These are phyloP conservation scores for Ciona savignyi DNA, from an alignment of 23 tunicate species.

Conservation along the genomic window DNA sequence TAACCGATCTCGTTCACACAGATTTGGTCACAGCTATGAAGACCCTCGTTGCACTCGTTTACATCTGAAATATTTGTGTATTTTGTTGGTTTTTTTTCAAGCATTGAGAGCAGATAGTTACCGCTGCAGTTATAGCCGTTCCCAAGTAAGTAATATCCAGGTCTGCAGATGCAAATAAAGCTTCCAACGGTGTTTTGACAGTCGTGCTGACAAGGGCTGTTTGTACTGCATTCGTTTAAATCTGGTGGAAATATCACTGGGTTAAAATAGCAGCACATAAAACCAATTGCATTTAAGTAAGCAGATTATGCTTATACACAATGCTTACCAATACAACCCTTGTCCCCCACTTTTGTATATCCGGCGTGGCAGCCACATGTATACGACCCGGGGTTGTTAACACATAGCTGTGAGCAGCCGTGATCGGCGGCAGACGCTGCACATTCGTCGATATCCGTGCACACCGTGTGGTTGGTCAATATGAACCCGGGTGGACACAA, in stretches of 20 bases:
- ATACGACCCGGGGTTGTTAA: slow-evolving; percentile 71
- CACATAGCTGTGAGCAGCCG: slow-evolving; percentile 60
- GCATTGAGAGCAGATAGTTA: not conserved
- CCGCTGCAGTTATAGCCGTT: slow-evolving; percentile 51
- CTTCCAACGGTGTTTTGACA: slow-evolving; percentile 52
- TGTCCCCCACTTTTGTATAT: slow-evolving; percentile 3
- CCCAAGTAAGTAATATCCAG: slow-evolving; percentile 41
- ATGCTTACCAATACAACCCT: slow-evolving; percentile 38
- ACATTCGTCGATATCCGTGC: slow-evolving; percentile 81
- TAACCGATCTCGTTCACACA: slow-evolving; percentile 19
- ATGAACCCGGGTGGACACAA: slow-evolving; percentile 73
- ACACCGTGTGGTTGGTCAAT: slow-evolving; percentile 39
- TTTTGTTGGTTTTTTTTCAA: no score
- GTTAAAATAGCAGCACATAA: no score
- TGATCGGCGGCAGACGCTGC: slow-evolving; percentile 4
- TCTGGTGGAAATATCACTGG: no score
- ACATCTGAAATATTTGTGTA: slow-evolving; percentile 12
- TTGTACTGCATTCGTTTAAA: not conserved
- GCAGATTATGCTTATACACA: no score
- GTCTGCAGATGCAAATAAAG: slow-evolving; percentile 44
- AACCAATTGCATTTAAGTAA: no score
- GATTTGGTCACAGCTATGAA: slow-evolving; percentile 14
- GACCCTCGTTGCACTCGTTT: slow-evolving; percentile 12
- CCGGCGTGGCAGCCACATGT: slow-evolving; percentile 52
- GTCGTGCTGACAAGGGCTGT: slow-evolving; percentile 32